phyloP scores from a whole-genome alignment of 1,140 invertebrate genomes.

The Colletes latitarsis region DNA sequence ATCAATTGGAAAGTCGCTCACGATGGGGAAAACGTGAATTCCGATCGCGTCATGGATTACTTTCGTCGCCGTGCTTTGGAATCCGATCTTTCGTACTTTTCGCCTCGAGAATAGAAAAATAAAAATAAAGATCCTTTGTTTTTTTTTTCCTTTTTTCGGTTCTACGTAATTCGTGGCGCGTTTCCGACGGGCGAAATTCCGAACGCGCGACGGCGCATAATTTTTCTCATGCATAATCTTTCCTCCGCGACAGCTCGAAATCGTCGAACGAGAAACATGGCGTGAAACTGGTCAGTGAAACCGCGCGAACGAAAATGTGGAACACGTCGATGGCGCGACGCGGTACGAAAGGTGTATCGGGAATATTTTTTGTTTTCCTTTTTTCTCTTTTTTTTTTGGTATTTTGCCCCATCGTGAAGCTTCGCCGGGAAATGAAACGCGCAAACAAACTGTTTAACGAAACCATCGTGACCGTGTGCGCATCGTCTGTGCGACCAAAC shows the following conservation, averaged over 20 bases:
- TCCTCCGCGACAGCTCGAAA: not conserved
- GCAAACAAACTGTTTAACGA: slow-evolving; percentile 17
- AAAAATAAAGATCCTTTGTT: not conserved
- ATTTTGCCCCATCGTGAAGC: slow-evolving; percentile 40
- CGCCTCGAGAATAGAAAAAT: not conserved
- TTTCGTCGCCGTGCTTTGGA: not conserved
- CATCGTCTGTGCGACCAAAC: slow-evolving; percentile 20
- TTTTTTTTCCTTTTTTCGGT: no score
- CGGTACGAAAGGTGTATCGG: not conserved
- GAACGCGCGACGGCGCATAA: no score
- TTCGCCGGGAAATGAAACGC: slow-evolving; percentile 3
- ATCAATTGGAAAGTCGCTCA: slow-evolving; percentile 44
- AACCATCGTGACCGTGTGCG: slow-evolving; percentile 24
- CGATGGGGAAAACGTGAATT: slow-evolving; percentile 53
- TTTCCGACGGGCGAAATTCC: no score
- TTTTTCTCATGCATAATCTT: no score
- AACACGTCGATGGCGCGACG: not conserved
- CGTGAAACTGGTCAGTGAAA: no score
- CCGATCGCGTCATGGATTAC: not conserved
- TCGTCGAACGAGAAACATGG: not conserved
- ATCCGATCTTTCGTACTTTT: not conserved
- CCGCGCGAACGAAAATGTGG: not conserved
- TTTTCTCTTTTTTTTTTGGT: not conserved
- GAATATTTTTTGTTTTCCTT: not conserved
- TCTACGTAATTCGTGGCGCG: no score